These are phyloP conservation scores for Drepana falcataria DNA, from an alignment of 2,888 invertebrate species.

Conservation along the genomic window DNA sequence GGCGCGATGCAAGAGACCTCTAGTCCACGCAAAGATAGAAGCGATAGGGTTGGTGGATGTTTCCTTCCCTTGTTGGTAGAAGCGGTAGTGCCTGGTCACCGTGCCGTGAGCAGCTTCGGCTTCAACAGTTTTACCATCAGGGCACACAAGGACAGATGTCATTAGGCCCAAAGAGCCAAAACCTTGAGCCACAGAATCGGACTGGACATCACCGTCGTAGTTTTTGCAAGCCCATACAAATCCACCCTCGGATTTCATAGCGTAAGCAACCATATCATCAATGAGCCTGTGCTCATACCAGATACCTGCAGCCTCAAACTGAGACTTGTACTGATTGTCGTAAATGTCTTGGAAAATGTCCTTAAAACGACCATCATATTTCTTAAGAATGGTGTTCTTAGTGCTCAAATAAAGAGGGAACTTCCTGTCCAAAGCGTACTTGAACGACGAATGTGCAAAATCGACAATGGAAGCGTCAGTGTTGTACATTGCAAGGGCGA, in stretches of 20 bases:
- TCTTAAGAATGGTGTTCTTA: slow-evolving; percentile 97
- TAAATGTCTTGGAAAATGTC: slow-evolving; percentile 98
- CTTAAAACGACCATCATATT: slow-evolving; percentile 97
- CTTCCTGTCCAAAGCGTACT: slow-evolving; percentile 90
- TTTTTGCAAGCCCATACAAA: slow-evolving; percentile 99
- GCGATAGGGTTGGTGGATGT: slow-evolving; percentile 99
- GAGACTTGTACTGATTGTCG: slow-evolving; percentile 89
- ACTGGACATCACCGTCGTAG: slow-evolving; percentile 99
- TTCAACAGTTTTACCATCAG: slow-evolving; percentile 98
- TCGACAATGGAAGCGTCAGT: slow-evolving; percentile 95
- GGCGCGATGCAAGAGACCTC: slow-evolving; percentile 95
- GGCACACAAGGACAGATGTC: slow-evolving; percentile 98
- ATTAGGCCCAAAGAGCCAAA: slow-evolving; percentile 97
- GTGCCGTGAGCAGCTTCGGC: slow-evolving; percentile 99
- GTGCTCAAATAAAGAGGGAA: slow-evolving; percentile 97
- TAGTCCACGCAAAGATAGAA: slow-evolving; percentile 99
- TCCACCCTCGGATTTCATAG: slow-evolving; percentile 98
- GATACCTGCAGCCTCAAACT: slow-evolving; percentile 91
- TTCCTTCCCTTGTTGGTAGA: slow-evolving; percentile 96
- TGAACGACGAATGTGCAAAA: slow-evolving; percentile 97
- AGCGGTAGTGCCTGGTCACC: slow-evolving; percentile 93
- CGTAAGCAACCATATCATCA: slow-evolving; percentile 99
- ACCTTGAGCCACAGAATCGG: slow-evolving; percentile 98
- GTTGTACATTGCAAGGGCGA: slow-evolving; percentile 97
- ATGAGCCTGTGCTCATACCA: slow-evolving; percentile 99